phyloP scores from a whole-genome alignment of 2,797 vertebrate genomes.

The Synanceia verrucosa region DNA sequence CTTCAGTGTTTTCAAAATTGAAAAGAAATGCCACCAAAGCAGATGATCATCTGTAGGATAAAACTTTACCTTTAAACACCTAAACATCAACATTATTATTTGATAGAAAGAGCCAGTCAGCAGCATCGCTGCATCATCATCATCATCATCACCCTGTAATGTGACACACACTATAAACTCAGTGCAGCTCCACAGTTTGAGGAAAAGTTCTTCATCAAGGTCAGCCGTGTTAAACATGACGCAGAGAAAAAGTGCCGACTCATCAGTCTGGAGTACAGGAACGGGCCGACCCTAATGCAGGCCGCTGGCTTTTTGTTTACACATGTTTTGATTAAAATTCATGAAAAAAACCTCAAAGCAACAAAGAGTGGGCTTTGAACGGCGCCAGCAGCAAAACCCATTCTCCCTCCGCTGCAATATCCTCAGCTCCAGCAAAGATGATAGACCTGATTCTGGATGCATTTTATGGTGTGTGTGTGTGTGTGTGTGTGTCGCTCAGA shows the following conservation, averaged over 20 bases:
- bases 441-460: constrained; percentile 39
- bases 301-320: constrained; percentile 34
- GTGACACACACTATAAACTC: neutral
- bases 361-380: constrained; percentile 46
- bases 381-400: constrained; percentile 15
- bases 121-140: neutral
- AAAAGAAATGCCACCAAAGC: too few relatives aligned
- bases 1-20: too few relatives aligned
- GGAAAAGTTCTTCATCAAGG: constrained; percentile 20
- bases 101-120: neutral
- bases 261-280: constrained; percentile 18
- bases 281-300: constrained; percentile 1
- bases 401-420: constrained; percentile 17
- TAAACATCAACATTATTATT: neutral
- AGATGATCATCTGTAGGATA: too few relatives aligned
- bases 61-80: too few relatives aligned
- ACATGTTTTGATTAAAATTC: constrained; percentile 60
- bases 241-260: constrained; percentile 29
- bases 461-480: constrained; percentile 27
- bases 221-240: constrained; percentile 32
- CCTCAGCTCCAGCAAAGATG: constrained; percentile 30
- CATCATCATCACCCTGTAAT: neutral
- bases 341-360: constrained; percentile 55
- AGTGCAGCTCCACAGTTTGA: neutral
- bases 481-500: neutral